These are phyloP conservation scores for Spinus pinus DNA, from an alignment of 2,797 vertebrate species.

Conservation along the genomic window DNA sequence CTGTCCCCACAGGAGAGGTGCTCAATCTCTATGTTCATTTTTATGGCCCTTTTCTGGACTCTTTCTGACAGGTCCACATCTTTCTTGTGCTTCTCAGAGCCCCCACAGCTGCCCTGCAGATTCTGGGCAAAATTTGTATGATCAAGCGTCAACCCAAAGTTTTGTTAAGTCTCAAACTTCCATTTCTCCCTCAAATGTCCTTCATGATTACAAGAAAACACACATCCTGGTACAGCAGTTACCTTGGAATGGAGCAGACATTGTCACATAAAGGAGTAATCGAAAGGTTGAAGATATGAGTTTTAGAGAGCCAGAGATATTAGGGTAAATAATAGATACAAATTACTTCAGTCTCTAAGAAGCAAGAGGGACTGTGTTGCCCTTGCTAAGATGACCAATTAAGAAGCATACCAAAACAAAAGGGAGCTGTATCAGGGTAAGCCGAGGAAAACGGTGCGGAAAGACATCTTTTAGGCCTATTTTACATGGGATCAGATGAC, in stretches of 20 bases:
- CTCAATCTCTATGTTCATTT: background rate
- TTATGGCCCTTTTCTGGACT: background rate
- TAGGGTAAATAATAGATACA: constrained; percentile 8
- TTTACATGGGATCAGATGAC: background rate
- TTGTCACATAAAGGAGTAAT: background rate
- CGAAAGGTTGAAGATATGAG: background rate
- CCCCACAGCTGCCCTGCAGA: background rate
- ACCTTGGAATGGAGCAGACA: background rate
- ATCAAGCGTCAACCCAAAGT: background rate
- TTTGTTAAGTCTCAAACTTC: background rate
- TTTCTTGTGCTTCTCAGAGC: background rate
- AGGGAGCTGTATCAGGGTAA: background rate
- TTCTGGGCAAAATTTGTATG: background rate
- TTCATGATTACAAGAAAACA: background rate
- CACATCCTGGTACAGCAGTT: background rate
- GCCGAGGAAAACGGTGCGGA: background rate
- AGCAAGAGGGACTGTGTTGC: background rate
- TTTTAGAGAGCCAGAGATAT: background rate
- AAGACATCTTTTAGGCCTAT: background rate
- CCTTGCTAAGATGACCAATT: background rate
- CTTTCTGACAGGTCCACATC: fast-evolving
- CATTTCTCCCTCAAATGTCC: background rate
- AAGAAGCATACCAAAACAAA: background rate
- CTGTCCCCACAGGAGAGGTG: background rate
- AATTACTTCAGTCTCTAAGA: background rate